phyloP scores from a whole-genome alignment of 2,113 vertebrate species.

The Myotis davidii region DNA sequence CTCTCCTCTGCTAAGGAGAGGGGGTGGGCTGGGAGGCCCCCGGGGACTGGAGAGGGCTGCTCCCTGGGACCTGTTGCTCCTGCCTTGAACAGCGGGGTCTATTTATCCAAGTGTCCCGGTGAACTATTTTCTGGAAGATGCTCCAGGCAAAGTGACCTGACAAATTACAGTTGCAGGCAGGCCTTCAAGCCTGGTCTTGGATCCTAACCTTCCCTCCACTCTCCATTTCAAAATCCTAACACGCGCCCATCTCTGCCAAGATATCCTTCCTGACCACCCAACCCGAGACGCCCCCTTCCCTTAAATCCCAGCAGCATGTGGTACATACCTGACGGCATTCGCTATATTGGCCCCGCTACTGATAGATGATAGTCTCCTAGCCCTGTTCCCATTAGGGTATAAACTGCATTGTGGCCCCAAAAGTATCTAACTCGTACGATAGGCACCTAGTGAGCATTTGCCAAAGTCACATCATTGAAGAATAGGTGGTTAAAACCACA shows the following conservation, averaged over 20 bases:
- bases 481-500: not conserved
- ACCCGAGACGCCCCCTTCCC: not conserved
- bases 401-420: not conserved
- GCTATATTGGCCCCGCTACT: not conserved
- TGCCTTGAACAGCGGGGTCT: constrained; percentile 28
- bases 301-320: not conserved
- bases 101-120: constrained; percentile 49
- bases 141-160: constrained; percentile 15
- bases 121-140: constrained; percentile 23
- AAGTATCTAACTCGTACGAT: not conserved
- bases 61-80: not conserved
- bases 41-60: not conserved
- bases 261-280: not conserved
- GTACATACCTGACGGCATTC: not conserved
- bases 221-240: constrained; percentile 32
- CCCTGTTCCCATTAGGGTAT: not conserved
- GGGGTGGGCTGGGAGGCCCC: accelerated
- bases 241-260: not conserved
- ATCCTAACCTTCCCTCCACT: not conserved
- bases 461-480: not conserved
- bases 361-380: not conserved
- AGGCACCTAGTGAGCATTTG: not conserved
- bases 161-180: not conserved
- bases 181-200: not conserved
- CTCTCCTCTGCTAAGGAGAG: not conserved